Percentiles rank a stretch among this genome's conserved stretches.
Conservation (phyloP, 2,888 invertebrate species). For the Ischnura elegans region DNA sequence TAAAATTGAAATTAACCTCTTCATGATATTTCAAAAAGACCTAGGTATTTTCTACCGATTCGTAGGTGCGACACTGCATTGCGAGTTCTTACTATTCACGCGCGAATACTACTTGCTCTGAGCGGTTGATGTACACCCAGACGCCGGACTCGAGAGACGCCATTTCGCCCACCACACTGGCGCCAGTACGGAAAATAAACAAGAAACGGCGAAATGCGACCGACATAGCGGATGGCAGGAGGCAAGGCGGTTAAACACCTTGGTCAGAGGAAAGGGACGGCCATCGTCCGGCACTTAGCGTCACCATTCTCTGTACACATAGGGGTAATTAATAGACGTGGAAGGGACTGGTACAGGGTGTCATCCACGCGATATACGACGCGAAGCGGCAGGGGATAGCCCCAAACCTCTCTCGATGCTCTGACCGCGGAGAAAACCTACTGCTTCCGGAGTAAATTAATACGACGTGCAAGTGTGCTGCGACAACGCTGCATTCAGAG, state of each 20-base stretch:
- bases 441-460: neutral
- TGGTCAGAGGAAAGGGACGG: neutral
- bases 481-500: neutral
- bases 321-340: neutral
- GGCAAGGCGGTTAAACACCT: too few species aligned
- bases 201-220: neutral
- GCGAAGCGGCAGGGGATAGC: neutral
- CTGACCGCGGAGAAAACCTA: neutral
- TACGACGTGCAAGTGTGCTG: neutral
- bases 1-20: too few species aligned
- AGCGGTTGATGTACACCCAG: too few species aligned
- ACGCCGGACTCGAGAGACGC: neutral
- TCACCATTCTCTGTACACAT: neutral
- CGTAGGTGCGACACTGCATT: too few species aligned
- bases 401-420: neutral
- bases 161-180: neutral
- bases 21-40: too few species aligned
- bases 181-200: neutral
- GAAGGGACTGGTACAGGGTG: neutral
- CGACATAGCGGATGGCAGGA: neutral
- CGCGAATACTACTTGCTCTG: too few species aligned
- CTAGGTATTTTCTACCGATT: too few species aligned
- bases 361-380: neutral
- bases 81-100: too few species aligned
- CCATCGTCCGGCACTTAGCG: neutral